Evolutionary conservation across 2,888 invertebrate species (phyloP).

Genomic region (Asteroscopus sphinx): DNA sequence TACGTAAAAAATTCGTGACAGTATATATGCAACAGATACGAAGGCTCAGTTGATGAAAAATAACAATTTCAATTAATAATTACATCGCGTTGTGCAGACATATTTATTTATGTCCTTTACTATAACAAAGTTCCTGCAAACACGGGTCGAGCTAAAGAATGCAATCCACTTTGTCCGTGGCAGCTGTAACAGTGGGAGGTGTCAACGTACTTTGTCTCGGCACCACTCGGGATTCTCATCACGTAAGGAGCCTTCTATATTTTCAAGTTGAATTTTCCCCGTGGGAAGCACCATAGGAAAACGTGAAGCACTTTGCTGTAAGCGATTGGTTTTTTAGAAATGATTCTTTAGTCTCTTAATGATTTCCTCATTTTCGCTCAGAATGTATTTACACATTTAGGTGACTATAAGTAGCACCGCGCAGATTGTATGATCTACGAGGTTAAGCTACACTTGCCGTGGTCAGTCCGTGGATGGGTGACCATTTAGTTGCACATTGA

Average conservation of each 20-base stretch:
- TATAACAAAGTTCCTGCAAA: not conserved
- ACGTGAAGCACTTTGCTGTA: slow-evolving; percentile 2
- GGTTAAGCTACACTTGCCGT: no score
- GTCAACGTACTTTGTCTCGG: slow-evolving; percentile 9
- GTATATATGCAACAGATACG: no score
- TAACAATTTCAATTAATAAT: no score
- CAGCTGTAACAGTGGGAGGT: slow-evolving; percentile 1
- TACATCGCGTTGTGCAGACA: no score
- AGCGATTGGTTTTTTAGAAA: slow-evolving; percentile 7
- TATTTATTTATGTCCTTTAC: not conserved
- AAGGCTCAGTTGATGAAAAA: no score
- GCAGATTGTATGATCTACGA: no score
- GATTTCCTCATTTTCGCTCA: no score
- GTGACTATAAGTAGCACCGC: no score
- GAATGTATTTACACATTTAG: no score
- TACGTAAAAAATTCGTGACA: no score
- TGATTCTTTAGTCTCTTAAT: not conserved
- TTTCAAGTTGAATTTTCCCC: slow-evolving; percentile 34
- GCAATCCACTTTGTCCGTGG: slow-evolving; percentile 5
- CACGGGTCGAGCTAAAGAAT: not conserved
- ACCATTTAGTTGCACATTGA: no score
- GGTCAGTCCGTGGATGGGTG: no score
- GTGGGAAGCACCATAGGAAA: slow-evolving; percentile 22
- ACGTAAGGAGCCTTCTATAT: slow-evolving; percentile 30
- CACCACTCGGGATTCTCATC: slow-evolving; percentile 14